Conservation (phyloP, 2,888 invertebrate genomes). For the Agrotis exclamationis region DNA sequence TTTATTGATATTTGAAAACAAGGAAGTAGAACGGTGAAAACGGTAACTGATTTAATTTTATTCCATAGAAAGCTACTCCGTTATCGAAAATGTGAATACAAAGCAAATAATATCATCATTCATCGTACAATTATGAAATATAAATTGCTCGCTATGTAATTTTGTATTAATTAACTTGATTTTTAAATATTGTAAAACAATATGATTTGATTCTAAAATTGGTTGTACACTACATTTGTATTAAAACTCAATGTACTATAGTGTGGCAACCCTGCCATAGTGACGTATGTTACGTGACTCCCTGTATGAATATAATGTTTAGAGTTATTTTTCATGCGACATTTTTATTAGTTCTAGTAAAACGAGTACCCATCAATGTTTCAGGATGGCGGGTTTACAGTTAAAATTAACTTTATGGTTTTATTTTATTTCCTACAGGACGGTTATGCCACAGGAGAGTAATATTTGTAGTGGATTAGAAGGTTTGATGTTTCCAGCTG, state of each 20-base stretch:
- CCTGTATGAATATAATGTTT: conserved; percentile 46
- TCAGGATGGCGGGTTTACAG: conserved; percentile 36
- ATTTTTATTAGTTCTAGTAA: conserved; percentile 54
- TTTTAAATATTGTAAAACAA: not conserved
- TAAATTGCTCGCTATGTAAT: not conserved
- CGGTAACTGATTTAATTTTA: not conserved
- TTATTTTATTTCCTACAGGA: conserved; percentile 41
- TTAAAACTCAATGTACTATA: too few species aligned
- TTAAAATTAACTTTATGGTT: conserved; percentile 48
- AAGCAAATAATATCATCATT: not conserved
- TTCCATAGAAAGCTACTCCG: not conserved
- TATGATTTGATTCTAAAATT: not conserved
- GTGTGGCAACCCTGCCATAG: conserved; percentile 28
- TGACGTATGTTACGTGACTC: conserved; percentile 46
- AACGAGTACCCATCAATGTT: conserved; percentile 42
- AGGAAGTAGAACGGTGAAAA: not conserved
- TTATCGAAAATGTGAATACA: not conserved
- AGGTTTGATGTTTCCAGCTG: not conserved
- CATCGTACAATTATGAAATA: too few species aligned
- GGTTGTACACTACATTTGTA: too few species aligned
- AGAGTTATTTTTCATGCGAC: conserved; percentile 51
- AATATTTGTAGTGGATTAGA: conserved; percentile 14
- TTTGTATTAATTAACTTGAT: too few species aligned
- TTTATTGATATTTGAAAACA: not conserved
- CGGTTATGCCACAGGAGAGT: not conserved